Evolutionary conservation across 2,797 vertebrate species (phyloP).

Genomic region (Acanthurus lineatus): DNA sequence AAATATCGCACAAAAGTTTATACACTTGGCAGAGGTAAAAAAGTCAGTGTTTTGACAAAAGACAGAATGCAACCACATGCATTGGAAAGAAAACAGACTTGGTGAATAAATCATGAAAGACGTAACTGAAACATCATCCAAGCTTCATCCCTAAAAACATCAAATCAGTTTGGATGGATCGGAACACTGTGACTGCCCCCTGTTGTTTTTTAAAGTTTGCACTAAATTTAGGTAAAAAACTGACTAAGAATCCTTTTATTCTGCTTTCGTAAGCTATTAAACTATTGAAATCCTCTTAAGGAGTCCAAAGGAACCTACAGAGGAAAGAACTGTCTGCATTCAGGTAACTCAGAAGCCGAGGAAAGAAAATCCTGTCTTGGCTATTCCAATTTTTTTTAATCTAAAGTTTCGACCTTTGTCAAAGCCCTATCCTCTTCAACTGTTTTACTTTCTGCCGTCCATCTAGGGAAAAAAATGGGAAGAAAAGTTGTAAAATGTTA

Average conservation of each 20-base stretch:
- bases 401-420: slow-evolving; percentile 15
- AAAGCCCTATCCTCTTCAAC: slow-evolving; percentile 9
- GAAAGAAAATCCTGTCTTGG: slow-evolving; percentile 2
- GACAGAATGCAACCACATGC: background rate
- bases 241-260: background rate
- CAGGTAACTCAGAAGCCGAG: background rate
- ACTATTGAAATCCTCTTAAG: background rate
- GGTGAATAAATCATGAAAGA: background rate
- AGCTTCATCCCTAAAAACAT: background rate
- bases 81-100: background rate
- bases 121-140: background rate
- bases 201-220: background rate
- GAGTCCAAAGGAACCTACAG: background rate
- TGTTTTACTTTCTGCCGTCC: slow-evolving; percentile 17
- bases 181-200: background rate
- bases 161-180: background rate
- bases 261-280: background rate
- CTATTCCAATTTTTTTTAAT: slow-evolving; percentile 1
- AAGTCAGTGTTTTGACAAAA: background rate
- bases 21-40: background rate
- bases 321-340: background rate
- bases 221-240: background rate
- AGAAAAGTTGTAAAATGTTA: background rate
- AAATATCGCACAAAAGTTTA: background rate
- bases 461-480: background rate